phyloP scores from a whole-genome alignment of 2,113 vertebrate genomes.

The Recurvirostra avosetta region DNA sequence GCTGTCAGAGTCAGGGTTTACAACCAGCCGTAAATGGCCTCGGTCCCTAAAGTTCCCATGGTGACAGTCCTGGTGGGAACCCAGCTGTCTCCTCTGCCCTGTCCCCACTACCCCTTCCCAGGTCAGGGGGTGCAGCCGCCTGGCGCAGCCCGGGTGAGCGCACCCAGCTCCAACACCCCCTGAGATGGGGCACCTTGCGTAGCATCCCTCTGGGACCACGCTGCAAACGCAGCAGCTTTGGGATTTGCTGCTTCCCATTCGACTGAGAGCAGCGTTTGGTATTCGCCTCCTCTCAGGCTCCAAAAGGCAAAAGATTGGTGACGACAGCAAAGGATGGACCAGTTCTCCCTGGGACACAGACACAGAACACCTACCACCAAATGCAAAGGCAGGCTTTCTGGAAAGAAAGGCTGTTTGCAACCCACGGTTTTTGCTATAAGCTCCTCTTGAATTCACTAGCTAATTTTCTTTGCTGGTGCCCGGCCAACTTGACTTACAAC shows the following conservation, averaged over 20 bases:
- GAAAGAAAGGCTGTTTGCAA: not conserved
- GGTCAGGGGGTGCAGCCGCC: not conserved
- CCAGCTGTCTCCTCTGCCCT: not conserved
- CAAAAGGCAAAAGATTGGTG: not conserved
- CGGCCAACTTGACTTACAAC: not conserved
- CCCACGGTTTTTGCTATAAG: not conserved
- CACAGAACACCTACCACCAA: not conserved
- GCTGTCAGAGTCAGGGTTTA: constrained; percentile 58
- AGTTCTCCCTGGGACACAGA: not conserved
- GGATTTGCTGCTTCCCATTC: not conserved
- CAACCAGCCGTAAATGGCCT: constrained; percentile 14
- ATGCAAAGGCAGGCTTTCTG: not conserved
- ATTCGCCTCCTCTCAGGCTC: not conserved
- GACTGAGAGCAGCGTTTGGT: not conserved
- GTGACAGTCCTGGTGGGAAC: constrained; percentile 33
- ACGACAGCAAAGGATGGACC: not conserved
- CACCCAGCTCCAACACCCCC: not conserved
- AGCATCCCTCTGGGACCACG: not conserved
- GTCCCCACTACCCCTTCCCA: not conserved
- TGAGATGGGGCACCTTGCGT: not conserved
- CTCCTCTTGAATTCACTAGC: not conserved
- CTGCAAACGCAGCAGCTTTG: not conserved
- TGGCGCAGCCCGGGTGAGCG: not conserved
- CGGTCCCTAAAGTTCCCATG: constrained; percentile 44
- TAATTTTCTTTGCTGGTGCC: not conserved